Base-by-base conservation (phyloP, 2,797 vertebrate genomes). In the Phalanger gymnotis region DNA sequence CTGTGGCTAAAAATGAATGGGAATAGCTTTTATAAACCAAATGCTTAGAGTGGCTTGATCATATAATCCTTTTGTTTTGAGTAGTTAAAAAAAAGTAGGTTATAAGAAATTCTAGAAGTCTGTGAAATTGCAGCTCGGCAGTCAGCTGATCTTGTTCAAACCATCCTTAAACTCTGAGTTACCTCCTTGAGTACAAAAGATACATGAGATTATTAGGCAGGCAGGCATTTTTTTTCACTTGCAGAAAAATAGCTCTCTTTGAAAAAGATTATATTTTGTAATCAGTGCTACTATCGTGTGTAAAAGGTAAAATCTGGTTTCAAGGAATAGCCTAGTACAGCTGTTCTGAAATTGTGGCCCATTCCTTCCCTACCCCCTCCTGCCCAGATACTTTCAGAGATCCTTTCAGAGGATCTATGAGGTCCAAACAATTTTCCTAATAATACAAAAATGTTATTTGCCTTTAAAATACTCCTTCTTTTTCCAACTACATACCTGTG, bases 71-170 rank as follows among this genome's bases (percentile, higher is more conserved):
- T 98, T 92, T 97, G 94, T 93, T 95, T 93, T 96, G 92, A 97
- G 56, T 91, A 87, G 91, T 91, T 93, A 94, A 90, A 98, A 95
- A 97, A 97, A 97, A 95, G 92, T 52, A 30, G 93, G 93, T 91
- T 95, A 89, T 97, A 96, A 98, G 98, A 97, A 96, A 98, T 94
- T 95, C 95, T 93, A 97, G 95, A 96, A 95, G 94, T 98, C 95
- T 97, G 96, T 97, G 98, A 98, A 98, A 98, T 97, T 93, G 93
- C 54, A 96, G 90, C 92, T 96, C 96, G 93, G 94, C 73, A 61
- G 96, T 97, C 97, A 98, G 98, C 95, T 95, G 97, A 97, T 97
- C 97, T 98, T 97, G 90, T 90, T 93, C 95, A 98, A 98, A 92
- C 92, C 6, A 3, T 95, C 95, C 97, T 97, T 98, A 96, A 96